Evolutionary conservation across 2,888 invertebrate genomes (phyloP).

Genomic region (Drosophila testacea): DNA sequence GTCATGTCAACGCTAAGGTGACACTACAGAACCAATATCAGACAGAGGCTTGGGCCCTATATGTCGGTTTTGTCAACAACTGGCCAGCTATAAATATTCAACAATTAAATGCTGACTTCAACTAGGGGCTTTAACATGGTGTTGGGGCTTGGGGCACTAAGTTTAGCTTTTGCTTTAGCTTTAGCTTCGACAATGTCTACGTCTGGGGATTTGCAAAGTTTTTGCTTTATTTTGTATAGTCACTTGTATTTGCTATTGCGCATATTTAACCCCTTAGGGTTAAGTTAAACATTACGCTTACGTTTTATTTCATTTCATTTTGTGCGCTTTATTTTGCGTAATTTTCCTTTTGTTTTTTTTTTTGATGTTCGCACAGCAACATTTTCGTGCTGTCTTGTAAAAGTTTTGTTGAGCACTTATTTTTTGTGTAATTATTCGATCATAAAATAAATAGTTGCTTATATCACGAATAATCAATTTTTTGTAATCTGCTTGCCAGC

Average conservation of each 20-base stretch:
- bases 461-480: constrained; percentile 52
- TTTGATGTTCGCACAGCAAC: not conserved
- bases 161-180: constrained; percentile 26
- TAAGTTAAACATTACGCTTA: constrained; percentile 77
- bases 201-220: constrained; percentile 26
- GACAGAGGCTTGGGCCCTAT: constrained; percentile 15
- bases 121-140: not conserved
- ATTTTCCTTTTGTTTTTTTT: constrained; percentile 6
- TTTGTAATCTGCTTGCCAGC: constrained; percentile 42
- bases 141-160: constrained; percentile 33
- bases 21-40: constrained; percentile 51
- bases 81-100: constrained; percentile 71
- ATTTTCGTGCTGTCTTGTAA: constrained; percentile 13
- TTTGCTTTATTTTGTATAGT: constrained; percentile 32
- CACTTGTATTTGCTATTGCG: constrained; percentile 65
- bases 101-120: constrained; percentile 60
- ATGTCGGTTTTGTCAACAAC: constrained; percentile 29
- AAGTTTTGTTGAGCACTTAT: not conserved
- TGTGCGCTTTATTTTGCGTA: constrained; percentile 43
- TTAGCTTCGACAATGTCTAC: constrained; percentile 4
- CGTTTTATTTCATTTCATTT: constrained; percentile 63
- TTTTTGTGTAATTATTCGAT: constrained; percentile 23
- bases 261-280: constrained; percentile 77
- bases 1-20: constrained; percentile 69
- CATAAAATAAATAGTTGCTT: constrained; percentile 39